Evolutionary conservation across 2,113 vertebrate species (phyloP).

Genomic region (Herpailurus yagouaroundi): DNA sequence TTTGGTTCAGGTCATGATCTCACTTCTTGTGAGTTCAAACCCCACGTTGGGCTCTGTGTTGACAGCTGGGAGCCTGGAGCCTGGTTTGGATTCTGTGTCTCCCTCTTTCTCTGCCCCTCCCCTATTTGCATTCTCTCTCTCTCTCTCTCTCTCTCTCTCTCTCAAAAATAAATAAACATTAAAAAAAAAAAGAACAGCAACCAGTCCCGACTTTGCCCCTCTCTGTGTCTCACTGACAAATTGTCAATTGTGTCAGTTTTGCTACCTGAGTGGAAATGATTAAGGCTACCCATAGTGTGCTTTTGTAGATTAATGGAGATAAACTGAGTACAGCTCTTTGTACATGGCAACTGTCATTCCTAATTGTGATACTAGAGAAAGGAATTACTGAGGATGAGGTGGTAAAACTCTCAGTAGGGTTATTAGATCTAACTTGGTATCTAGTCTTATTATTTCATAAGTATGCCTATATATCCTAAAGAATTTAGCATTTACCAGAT

Average conservation of each 20-base stretch:
- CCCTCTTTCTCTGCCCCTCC: too few relatives aligned
- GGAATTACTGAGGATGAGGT: neutral
- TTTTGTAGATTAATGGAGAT: neutral
- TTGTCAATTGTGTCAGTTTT: neutral
- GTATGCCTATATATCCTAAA: neutral
- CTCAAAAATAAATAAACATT: too few relatives aligned
- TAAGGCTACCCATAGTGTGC: neutral
- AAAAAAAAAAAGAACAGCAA: neutral
- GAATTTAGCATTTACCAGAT: neutral
- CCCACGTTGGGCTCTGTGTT: too few relatives aligned
- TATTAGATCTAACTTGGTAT: neutral
- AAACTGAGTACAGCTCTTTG: neutral
- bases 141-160: too few relatives aligned
- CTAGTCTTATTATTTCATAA: neutral
- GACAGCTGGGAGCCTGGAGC: too few relatives aligned
- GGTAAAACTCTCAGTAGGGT: neutral
- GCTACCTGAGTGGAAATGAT: conserved; percentile 1
- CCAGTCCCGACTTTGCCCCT: neutral
- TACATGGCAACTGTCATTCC: neutral
- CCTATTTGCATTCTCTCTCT: too few relatives aligned
- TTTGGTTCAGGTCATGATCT: too few relatives aligned
- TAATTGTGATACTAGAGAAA: neutral
- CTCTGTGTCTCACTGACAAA: neutral
- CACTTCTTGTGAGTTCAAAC: too few relatives aligned
- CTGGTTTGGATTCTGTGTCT: too few relatives aligned